Evolutionary conservation across 2,113 vertebrate species (phyloP).

Genomic region (Grantiella picta): DNA sequence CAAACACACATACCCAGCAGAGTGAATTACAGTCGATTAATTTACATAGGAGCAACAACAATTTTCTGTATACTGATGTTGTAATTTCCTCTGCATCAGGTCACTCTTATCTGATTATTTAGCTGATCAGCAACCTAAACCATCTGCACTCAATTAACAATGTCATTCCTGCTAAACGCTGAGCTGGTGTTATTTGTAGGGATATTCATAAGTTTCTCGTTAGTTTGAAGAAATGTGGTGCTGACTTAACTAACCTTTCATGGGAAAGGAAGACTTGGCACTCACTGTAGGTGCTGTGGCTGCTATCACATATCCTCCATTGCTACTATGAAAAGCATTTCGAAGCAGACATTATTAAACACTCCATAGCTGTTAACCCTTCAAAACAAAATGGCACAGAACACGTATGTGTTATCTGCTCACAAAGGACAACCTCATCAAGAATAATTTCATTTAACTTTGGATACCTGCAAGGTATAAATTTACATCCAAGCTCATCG

Average conservation of each 20-base stretch:
- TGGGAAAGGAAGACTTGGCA: background rate
- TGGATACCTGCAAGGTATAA: background rate
- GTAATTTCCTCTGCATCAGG: conserved; percentile 8
- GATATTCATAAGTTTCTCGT: background rate
- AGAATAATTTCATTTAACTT: background rate
- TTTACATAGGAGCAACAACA: background rate
- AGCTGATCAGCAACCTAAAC: background rate
- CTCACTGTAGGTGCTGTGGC: background rate
- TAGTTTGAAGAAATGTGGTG: background rate
- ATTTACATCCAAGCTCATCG: background rate
- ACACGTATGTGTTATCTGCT: background rate
- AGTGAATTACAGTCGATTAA: background rate
- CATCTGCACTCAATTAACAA: background rate
- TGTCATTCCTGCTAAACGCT: background rate
- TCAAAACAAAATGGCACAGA: background rate
- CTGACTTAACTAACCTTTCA: background rate
- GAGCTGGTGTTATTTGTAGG: background rate
- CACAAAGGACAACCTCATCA: background rate
- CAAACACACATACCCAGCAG: background rate
- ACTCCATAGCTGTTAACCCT: background rate
- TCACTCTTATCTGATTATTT: background rate
- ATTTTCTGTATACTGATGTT: background rate
- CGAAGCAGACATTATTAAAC: background rate
- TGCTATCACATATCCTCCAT: background rate
- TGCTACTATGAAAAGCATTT: background rate